Percentiles rank a stretch among this genome's conserved stretches.
Evolutionary conservation across 2,113 vertebrate genomes (phyloP).

Genomic region (Struthio camelus): DNA sequence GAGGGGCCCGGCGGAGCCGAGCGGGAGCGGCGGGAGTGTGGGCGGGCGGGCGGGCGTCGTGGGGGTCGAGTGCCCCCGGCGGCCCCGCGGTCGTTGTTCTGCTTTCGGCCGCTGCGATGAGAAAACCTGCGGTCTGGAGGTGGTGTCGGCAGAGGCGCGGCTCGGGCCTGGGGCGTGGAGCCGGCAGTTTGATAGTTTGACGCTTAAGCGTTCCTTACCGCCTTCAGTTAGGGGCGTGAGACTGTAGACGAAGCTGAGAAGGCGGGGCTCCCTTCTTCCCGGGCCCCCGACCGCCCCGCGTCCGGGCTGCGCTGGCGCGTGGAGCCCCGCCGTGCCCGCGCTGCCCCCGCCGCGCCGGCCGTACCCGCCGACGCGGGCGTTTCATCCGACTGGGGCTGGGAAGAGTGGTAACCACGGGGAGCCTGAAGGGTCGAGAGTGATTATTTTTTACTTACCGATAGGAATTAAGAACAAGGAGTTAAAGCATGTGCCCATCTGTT

Average conservation of each 20-base stretch:
- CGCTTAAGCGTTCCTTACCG: not conserved
- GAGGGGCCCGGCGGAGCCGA: no score
- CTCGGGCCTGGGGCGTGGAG: not conserved
- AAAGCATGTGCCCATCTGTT: rapidly evolving
- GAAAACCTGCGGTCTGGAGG: not conserved
- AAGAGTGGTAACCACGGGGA: rapidly evolving
- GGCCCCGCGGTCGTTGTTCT: rapidly evolving
- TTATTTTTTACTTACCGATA: rapidly evolving
- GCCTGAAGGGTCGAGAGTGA: rapidly evolving
- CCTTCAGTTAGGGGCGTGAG: not conserved
- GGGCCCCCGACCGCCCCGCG: no score
- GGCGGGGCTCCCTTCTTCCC: not conserved
- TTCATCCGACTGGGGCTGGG: rapidly evolving
- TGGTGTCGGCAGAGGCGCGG: rapidly evolving
- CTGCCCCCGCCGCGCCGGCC: no score
- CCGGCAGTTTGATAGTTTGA: rapidly evolving
- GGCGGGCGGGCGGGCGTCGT: not conserved
- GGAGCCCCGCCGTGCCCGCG: no score
- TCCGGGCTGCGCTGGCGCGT: no score
- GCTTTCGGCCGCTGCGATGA: rapidly evolving
- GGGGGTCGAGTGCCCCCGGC: rapidly evolving
- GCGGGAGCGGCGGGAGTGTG: no score
- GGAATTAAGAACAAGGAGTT: rapidly evolving
- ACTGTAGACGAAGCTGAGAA: rapidly evolving
- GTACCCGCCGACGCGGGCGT: no score